These are phyloP conservation scores for Passer domesticus DNA, from an alignment of 2,113 vertebrate species.

Conservation along the genomic window DNA sequence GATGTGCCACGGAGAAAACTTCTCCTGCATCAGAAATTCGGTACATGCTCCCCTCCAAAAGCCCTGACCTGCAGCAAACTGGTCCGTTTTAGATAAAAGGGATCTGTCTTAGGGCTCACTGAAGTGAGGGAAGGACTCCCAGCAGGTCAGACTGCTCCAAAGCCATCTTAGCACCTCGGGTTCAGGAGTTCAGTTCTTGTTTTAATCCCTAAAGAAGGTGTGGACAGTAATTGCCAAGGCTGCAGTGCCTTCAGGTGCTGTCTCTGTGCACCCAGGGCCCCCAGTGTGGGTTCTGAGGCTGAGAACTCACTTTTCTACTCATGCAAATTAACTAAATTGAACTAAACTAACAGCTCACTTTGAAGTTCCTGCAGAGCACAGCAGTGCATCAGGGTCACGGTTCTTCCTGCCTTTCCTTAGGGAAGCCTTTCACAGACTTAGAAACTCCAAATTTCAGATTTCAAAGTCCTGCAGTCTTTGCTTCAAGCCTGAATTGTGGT, in stretches of 20 bases:
- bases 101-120: background rate
- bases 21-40: background rate
- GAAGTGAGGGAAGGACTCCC: background rate
- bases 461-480: background rate
- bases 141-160: background rate
- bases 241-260: background rate
- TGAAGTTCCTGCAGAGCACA: background rate
- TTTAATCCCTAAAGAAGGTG: background rate
- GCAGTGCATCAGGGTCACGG: accelerated
- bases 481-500: background rate
- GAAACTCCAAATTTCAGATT: background rate
- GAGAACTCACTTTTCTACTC: background rate
- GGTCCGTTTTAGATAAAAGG: background rate
- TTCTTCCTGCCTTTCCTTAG: background rate
- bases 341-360: background rate
- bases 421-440: background rate
- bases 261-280: background rate
- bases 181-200: background rate
- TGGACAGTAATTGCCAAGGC: background rate
- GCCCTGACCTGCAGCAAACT: background rate
- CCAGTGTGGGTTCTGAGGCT: background rate
- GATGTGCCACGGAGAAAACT: background rate
- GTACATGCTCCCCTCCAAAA: background rate
- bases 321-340: background rate
- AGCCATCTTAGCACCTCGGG: background rate